Evolutionary conservation across 2,888 invertebrate species (phyloP).

Genomic region (Aproaerema taeniolella): DNA sequence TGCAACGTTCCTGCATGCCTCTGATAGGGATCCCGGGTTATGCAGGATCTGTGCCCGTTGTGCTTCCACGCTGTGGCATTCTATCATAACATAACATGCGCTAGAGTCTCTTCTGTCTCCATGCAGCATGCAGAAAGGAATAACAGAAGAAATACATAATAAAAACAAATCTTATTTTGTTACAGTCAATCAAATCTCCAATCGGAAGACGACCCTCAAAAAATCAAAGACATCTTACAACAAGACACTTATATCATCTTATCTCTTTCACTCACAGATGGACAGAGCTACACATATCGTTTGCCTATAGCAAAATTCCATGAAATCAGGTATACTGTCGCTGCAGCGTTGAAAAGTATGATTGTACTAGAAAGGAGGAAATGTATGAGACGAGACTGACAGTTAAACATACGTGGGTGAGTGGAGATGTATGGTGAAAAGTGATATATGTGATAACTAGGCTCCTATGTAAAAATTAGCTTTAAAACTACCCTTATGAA

Average conservation of each 20-base stretch:
- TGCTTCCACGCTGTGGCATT: too few relatives aligned
- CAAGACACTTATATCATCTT: conserved; percentile 45
- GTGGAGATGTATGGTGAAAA: neutral
- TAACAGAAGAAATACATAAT: too few relatives aligned
- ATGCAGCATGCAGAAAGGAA: too few relatives aligned
- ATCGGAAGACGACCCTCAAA: neutral
- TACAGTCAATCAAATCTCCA: neutral
- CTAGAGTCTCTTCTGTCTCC: too few relatives aligned
- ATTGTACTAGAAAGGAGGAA: conserved; percentile 58
- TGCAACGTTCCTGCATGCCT: too few relatives aligned
- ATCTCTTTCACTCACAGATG: conserved; percentile 40
- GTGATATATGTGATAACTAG: neutral
- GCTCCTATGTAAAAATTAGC: too few relatives aligned
- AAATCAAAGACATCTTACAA: conserved; percentile 26
- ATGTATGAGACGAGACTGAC: conserved; percentile 58
- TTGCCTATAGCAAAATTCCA: conserved; percentile 53
- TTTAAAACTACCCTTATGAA: too few relatives aligned
- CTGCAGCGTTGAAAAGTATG: conserved; percentile 53
- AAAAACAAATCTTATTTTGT: too few relatives aligned
- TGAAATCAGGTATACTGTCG: conserved; percentile 48
- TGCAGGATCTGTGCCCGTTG: too few relatives aligned
- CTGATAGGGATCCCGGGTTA: too few relatives aligned
- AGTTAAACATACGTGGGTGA: conserved; percentile 6
- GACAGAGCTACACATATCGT: conserved; percentile 36
- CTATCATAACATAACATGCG: too few relatives aligned